These are phyloP conservation scores for Lepus americanus DNA, from an alignment of 2,113 vertebrate species.

Conservation along the genomic window DNA sequence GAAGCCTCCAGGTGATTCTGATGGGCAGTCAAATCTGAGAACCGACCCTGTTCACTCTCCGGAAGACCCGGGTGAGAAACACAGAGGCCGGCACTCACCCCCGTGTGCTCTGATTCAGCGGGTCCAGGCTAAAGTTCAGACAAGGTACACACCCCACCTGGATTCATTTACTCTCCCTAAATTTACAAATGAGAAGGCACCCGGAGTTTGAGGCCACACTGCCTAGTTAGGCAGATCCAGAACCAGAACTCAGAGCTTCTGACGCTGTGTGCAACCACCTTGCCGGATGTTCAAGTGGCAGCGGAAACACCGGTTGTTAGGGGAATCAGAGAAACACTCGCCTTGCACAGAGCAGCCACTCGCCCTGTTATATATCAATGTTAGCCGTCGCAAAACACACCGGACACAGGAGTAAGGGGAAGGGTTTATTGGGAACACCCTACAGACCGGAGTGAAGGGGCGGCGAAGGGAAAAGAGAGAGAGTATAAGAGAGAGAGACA, in stretches of 20 bases:
- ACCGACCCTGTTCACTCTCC: background rate
- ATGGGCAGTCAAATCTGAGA: constrained; percentile 30
- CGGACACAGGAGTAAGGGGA: no score
- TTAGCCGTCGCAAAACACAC: no score
- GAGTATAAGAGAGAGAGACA: no score
- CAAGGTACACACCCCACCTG: background rate
- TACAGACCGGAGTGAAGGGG: no score
- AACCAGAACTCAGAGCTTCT: constrained; percentile 52
- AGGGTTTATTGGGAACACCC: no score
- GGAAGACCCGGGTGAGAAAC: constrained; percentile 25
- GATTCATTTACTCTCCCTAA: background rate
- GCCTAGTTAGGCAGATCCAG: background rate
- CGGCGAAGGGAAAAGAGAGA: no score
- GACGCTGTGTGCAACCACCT: background rate
- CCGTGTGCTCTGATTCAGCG: constrained; percentile 15
- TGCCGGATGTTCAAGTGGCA: constrained; percentile 18
- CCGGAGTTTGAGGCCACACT: constrained; percentile 26
- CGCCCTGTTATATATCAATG: background rate
- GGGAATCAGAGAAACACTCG: constrained; percentile 22
- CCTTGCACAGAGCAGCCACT: constrained; percentile 35
- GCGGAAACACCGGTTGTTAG: background rate
- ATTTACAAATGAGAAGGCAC: constrained; percentile 29
- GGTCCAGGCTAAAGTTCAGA: background rate
- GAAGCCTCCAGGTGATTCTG: constrained; percentile 31
- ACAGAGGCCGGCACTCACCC: background rate